Conservation (phyloP, 2,888 invertebrate genomes). For the Cheilosia scutellata region DNA sequence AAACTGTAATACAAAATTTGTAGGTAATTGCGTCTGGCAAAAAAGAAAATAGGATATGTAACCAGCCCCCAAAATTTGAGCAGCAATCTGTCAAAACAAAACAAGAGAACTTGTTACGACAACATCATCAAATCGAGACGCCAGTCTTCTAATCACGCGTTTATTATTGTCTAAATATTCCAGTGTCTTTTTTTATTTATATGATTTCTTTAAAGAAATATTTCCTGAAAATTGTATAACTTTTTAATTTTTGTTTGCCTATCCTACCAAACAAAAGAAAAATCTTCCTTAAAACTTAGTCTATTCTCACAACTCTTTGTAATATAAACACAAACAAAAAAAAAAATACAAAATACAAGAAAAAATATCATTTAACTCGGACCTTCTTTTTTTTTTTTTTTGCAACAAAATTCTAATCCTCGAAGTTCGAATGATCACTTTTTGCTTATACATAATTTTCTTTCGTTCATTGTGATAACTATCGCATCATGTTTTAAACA, state of each 20-base stretch:
- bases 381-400: conserved; percentile 8
- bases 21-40: conserved; percentile 65
- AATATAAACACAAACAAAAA: conserved; percentile 67
- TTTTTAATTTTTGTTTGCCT: neutral
- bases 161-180: conserved; percentile 14
- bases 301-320: conserved; percentile 71
- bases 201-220: conserved; percentile 5
- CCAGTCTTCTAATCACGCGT: neutral
- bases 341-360: conserved; percentile 58
- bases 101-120: conserved; percentile 3
- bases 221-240: neutral
- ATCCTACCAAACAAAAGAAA: neutral
- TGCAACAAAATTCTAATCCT: conserved; percentile 15
- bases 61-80: conserved; percentile 11
- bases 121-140: neutral
- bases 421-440: neutral
- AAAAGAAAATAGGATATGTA: conserved; percentile 6
- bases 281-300: conserved; percentile 15
- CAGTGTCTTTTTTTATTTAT: conserved; percentile 34
- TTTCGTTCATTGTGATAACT: conserved; percentile 66
- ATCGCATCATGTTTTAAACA: conserved; percentile 33
- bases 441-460: conserved; percentile 43
- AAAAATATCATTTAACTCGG: conserved; percentile 60
- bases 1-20: conserved; percentile 64
- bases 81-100: conserved; percentile 2